Conservation (phyloP, 2,888 invertebrate species). For the Drosophila aldrichi region DNA sequence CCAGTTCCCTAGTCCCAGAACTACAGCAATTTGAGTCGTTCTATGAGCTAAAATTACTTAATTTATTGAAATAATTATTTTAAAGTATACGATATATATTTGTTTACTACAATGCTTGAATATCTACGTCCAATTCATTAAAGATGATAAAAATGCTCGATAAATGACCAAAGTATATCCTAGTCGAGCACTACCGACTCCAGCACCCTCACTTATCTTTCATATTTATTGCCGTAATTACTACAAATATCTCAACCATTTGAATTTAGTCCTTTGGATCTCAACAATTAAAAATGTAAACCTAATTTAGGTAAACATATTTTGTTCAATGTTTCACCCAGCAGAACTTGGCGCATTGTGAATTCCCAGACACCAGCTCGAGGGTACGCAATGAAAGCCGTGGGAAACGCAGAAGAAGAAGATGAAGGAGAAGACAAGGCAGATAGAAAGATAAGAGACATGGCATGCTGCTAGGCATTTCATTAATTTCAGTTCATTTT, state of each 20-base stretch:
- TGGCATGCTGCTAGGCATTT: constrained; percentile 73
- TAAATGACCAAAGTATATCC: neutral
- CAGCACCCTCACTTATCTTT: neutral
- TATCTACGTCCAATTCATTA: neutral
- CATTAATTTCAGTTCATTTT: constrained; percentile 67
- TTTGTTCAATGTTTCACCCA: constrained; percentile 1
- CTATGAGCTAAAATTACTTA: too few relatives aligned
- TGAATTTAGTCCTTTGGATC: too few relatives aligned
- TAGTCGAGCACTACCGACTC: neutral
- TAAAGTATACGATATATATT: too few relatives aligned
- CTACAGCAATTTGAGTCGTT: too few relatives aligned
- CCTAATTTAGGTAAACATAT: constrained; percentile 30
- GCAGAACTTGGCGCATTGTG: constrained; percentile 4
- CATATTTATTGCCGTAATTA: neutral
- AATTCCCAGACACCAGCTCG: constrained; percentile 14
- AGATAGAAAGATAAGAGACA: constrained; percentile 10
- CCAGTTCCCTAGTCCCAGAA: too few relatives aligned
- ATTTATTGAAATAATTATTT: too few relatives aligned
- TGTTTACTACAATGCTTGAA: neutral
- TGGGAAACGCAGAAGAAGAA: neutral
- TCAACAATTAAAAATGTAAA: constrained; percentile 24
- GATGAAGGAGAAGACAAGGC: neutral
- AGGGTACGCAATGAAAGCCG: constrained; percentile 27
- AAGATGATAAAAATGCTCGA: neutral
- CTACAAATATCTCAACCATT: neutral